Conservation (phyloP, 2,888 invertebrate genomes). For the Drosophila trichaetosa region DNA sequence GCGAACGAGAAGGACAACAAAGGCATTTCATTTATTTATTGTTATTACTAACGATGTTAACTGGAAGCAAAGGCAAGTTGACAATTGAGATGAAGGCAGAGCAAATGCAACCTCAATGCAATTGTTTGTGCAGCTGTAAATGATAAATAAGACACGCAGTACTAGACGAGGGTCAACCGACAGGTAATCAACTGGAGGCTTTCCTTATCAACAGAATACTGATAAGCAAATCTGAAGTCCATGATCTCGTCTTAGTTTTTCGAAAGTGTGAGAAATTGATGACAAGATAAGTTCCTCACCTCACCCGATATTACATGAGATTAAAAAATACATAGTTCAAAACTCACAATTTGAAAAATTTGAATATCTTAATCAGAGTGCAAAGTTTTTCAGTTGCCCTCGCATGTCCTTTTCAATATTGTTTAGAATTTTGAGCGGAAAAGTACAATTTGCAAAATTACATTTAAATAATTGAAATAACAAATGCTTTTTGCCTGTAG, state of each 20-base stretch:
- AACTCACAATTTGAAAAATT: not conserved
- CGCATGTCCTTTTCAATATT: slow-evolving; percentile 23
- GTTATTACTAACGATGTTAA: slow-evolving; percentile 33
- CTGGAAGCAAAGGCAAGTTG: slow-evolving; percentile 18
- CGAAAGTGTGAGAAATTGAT: not conserved
- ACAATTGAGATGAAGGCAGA: slow-evolving; percentile 16
- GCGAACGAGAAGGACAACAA: not conserved
- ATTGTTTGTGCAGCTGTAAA: slow-evolving; percentile 7
- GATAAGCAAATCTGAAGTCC: not conserved
- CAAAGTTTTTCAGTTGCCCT: not conserved
- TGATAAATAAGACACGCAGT: slow-evolving; percentile 5
- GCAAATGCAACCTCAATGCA: slow-evolving; percentile 4
- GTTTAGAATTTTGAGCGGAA: slow-evolving; percentile 35
- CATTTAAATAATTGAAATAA: slow-evolving; percentile 77
- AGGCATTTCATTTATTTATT: slow-evolving; percentile 41
- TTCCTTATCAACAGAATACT: not conserved
- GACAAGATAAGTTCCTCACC: not conserved
- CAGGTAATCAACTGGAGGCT: not conserved
- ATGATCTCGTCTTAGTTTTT: not conserved
- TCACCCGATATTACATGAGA: not conserved
- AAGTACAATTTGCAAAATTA: slow-evolving; percentile 72
- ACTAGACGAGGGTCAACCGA: not conserved
- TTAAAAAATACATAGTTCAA: not conserved
- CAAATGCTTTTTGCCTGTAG: slow-evolving; percentile 63
- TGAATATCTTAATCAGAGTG: not conserved